Evolutionary conservation across 2,888 invertebrate species (phyloP).

Genomic region (Cantharis rustica): DNA sequence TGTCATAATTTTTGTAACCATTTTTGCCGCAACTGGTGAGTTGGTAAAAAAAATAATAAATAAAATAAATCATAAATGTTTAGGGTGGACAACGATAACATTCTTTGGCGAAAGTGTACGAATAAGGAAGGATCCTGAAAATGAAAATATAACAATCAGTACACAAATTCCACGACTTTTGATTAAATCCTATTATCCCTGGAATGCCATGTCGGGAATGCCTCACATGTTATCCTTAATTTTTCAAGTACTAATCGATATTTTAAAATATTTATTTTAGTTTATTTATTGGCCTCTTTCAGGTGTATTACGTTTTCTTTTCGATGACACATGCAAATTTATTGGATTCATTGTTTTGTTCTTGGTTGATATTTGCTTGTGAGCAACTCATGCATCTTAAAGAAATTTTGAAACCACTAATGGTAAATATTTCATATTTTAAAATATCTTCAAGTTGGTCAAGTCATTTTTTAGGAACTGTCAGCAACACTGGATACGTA

Average conservation of each 20-base stretch:
- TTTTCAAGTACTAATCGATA: slow-evolving; percentile 62
- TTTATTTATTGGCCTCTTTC: slow-evolving; percentile 30
- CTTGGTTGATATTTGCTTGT: slow-evolving; percentile 84
- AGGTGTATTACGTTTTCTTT: slow-evolving; percentile 55
- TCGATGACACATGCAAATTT: slow-evolving; percentile 58
- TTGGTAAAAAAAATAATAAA: background rate
- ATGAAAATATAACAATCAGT: slow-evolving; percentile 69
- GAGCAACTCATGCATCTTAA: slow-evolving; percentile 85
- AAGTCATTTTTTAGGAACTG: slow-evolving; percentile 60
- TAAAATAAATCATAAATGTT: background rate
- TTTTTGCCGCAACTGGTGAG: slow-evolving; percentile 66
- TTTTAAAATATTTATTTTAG: background rate
- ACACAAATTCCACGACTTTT: slow-evolving; percentile 75
- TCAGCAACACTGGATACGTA: slow-evolving; percentile 83
- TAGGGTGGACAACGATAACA: slow-evolving; percentile 79
- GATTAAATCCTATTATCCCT: slow-evolving; percentile 80
- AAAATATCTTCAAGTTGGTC: background rate
- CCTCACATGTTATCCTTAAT: slow-evolving; percentile 69
- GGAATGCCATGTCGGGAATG: slow-evolving; percentile 72
- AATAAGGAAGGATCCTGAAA: slow-evolving; percentile 68
- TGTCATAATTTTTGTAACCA: slow-evolving; percentile 66
- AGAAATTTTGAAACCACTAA: slow-evolving; percentile 83
- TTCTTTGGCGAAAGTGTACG: slow-evolving; percentile 81
- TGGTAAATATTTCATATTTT: slow-evolving; percentile 56
- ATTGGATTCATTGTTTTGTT: slow-evolving; percentile 80